Base-by-base conservation (phyloP, 2,888 invertebrate genomes). In the Drosophila monieri region DNA sequence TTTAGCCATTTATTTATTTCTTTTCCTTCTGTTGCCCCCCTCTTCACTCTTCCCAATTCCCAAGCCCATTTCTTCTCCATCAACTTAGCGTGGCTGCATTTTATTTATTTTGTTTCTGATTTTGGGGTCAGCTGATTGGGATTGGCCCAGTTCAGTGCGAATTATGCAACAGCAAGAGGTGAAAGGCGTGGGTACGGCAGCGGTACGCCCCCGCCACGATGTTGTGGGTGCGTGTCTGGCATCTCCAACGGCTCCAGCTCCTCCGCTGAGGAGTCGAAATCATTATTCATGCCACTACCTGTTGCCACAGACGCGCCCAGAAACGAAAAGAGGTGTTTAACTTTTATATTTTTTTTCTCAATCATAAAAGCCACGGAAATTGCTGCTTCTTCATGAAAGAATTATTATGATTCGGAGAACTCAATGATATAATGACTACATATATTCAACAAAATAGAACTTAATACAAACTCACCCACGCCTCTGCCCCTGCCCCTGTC, bases 151-250 rank as follows among this genome's bases (percentile, higher is more conserved):
- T 30, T 61, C 51, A 64, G 37, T 30, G 69, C 53, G 58, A 61
- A 74, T 85, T 81, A 81, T 81, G 80, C 80, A 80, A 80, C 67
- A 44, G 67, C 77, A 83, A 70, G 15, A 80, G 80, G 81, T 81
- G 80, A 81, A 85, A 81, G 80, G 80, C 80, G 75, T 78, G 62
- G 73, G 56, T 10, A 41, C 6, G 15, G 14, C 14, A n/a, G 3
- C 23, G n/a, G 27, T 35, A 47, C 56, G 25, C 37, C 12, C 15
- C 49, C 39, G 15, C 43, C 15, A 46, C 10, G 25, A 25, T 1
- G 30, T 57, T 35, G 47, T 58, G 67, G 56, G 53, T 59, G 64
- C 71, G 55, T 72, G 85, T 48, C 70, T 66, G 66, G 78, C 67
- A 83, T 80, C 65, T 60, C 53, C 60, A 78, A 70, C 74, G 21